Percentiles rank a stretch among this genome's conserved stretches.
Conservation (phyloP, 2,113 vertebrate genomes). For the Ellobius talpinus region DNA sequence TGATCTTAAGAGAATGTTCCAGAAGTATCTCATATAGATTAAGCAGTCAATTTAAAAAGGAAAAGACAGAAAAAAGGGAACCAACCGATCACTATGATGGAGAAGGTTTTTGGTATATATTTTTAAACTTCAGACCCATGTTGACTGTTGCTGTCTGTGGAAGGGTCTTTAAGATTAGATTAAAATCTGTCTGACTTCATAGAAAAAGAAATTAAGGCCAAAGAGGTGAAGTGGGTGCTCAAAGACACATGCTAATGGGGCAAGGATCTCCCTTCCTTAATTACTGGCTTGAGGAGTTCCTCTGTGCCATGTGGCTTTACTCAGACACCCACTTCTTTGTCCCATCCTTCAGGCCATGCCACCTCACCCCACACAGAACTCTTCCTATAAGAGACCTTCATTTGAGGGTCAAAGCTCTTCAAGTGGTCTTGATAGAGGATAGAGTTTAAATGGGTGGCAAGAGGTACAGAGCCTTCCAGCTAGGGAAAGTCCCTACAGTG, state of each 20-base stretch:
- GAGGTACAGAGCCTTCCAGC: neutral
- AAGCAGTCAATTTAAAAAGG: neutral
- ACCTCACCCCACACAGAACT: neutral
- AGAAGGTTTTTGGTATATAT: neutral
- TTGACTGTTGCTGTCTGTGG: neutral
- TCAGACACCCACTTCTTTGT: neutral
- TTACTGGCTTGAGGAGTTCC: conserved; percentile 27
- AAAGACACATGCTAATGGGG: neutral
- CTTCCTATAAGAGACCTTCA: conserved; percentile 39
- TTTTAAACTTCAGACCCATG: conserved; percentile 8
- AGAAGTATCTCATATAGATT: neutral
- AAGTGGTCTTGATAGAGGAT: neutral
- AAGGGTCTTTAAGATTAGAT: neutral
- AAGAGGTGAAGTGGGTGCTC: neutral
- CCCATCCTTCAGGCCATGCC: neutral
- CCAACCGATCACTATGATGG: neutral
- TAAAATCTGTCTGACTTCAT: neutral
- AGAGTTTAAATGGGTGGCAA: neutral
- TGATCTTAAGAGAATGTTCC: neutral
- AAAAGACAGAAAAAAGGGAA: neutral
- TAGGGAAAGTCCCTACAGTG: neutral
- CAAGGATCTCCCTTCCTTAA: neutral
- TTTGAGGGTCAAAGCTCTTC: neutral
- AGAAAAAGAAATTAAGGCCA: conserved; percentile 16
- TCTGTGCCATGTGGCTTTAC: neutral